Base-by-base conservation (phyloP, 2,888 invertebrate species). In the Galeopsomyia nigrocyanea region DNA sequence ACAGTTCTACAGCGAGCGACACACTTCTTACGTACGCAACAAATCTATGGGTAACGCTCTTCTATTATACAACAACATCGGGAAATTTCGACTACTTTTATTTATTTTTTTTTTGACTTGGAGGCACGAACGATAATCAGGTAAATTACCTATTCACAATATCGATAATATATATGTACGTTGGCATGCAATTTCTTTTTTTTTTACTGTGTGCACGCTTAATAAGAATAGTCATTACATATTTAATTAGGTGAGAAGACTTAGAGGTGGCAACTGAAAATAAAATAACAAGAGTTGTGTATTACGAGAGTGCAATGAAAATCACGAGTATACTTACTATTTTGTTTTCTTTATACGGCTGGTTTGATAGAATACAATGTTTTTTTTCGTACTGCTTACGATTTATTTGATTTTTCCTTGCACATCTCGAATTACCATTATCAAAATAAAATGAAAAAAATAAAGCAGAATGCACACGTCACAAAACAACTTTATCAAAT, bases 261-360 rank as follows among this genome's bases (percentile, higher is more conserved):
- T 26, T 46, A 17, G 22, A 47, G 2, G 49, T 57, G 39, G 64
- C 50, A 68, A 68, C 71, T 64, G 39, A 58, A 68, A 60, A 46
- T 53, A 68, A 62, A 56, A 26, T 26, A 53, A 68, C 68, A 26
- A 26, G 13, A 53, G 26, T 53, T 62, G 63, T 60, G 62, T 22
- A 50, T 39, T 39, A 64, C 62, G 55, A 71, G 70, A 67, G 67
- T 70, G 71, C 67, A 17, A 67, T 58, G 62, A 53, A 63, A 67
- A 69, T 58, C 51, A 74, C 65, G 31, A 61, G 63, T 50, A 67
- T 74, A 74, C 70, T 70, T 74, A 74, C 70, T 70, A 31, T 2
- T 64, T 46, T 49, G n/a, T n/a, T n/a, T n/a, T n/a, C n/a, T n/a
- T 39, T 39, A 63, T 53, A 57, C 49, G 56, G 63, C 53, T 26